Base-by-base conservation (phyloP, 2,888 invertebrate genomes). In the Drosophila paucipuncta region DNA sequence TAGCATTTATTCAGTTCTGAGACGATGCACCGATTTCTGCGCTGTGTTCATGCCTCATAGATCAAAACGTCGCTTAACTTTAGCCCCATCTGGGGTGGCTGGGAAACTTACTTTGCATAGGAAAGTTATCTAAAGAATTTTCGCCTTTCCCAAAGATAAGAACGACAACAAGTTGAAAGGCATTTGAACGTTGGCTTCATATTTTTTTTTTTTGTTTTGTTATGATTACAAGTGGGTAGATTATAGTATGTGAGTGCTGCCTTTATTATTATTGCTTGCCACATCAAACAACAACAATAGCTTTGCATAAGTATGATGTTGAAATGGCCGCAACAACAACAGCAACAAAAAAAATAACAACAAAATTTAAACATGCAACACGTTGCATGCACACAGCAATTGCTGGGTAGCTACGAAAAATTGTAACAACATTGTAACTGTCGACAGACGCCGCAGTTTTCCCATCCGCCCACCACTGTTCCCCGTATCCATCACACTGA, bases 221-320 rank as follows among this genome's bases (percentile, higher is more conserved):
- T 49, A 61, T 58, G 39, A 54, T 68, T 58, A 52, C 47, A 47
- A 53, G 60, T 54, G 50, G 61, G 65, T 67, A 55, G 64, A 64
- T 52, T 41, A 39, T 33, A 37, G 47, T 62, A 60, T 55, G 60
- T 55, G 60, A 61, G 50, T 47, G 59, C 58, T 68, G 35, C 41
- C 53, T 74, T 78, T 76, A 73, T 82, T 82, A 80, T 75, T 70
- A 74, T 57, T 60, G 73, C 78, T 90, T 85, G 89, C 90, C 90
- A 88, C 85, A 90, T 78, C 76, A 73, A 64, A 65, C 82, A 69
- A 69, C 66, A 70, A 49, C 62, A 62, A 63, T n/a, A 68, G 77
- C 55, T 90, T 86, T 86, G 85, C 85, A 86, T 86, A 86, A 86
- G 79, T 85, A 90, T 79, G 57, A 69, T 85, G 88, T 83, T 65